phyloP scores from a whole-genome alignment of 2,888 invertebrate species.

The Baronia brevicornis region DNA sequence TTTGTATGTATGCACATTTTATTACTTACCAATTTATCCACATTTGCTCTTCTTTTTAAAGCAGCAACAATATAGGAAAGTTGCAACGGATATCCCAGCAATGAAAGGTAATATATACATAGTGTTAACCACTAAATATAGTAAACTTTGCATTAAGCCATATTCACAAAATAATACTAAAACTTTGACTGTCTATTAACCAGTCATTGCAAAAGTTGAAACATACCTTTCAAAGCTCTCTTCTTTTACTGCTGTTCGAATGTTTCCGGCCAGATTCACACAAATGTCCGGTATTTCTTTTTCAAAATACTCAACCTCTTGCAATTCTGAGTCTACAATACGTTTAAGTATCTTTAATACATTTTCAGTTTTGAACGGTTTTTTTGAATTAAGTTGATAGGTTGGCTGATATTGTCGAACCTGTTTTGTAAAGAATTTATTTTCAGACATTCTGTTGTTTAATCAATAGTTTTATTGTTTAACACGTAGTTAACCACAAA shows the following conservation, averaged over 20 bases:
- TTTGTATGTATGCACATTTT: too few species aligned
- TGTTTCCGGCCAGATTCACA: conserved; percentile 74
- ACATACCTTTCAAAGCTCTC: conserved; percentile 80
- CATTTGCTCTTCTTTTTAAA: conserved; percentile 19
- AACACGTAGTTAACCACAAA: neutral
- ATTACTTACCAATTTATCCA: too few species aligned
- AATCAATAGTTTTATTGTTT: conserved; percentile 34
- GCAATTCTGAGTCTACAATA: conserved; percentile 75
- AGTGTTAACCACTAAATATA: too few species aligned
- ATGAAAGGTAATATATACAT: conserved; percentile 43
- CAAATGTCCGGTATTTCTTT: conserved; percentile 73
- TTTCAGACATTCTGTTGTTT: conserved; percentile 45
- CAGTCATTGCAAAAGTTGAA: too few species aligned
- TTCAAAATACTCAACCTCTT: conserved; percentile 78
- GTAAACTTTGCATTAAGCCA: too few species aligned
- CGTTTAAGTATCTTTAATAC: conserved; percentile 76
- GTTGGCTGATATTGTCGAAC: conserved; percentile 76
- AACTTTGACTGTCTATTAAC: too few species aligned
- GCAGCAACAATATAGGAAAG: conserved; percentile 24
- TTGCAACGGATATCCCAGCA: conserved; percentile 31
- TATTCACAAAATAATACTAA: neutral
- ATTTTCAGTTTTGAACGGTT: conserved; percentile 77
- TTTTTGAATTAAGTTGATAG: conserved; percentile 78
- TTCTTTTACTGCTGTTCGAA: conserved; percentile 77
- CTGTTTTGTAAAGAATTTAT: conserved; percentile 43